These are phyloP conservation scores for Propsilocerus akamusi DNA, from an alignment of 1,140 invertebrate genomes.

Conservation along the genomic window DNA sequence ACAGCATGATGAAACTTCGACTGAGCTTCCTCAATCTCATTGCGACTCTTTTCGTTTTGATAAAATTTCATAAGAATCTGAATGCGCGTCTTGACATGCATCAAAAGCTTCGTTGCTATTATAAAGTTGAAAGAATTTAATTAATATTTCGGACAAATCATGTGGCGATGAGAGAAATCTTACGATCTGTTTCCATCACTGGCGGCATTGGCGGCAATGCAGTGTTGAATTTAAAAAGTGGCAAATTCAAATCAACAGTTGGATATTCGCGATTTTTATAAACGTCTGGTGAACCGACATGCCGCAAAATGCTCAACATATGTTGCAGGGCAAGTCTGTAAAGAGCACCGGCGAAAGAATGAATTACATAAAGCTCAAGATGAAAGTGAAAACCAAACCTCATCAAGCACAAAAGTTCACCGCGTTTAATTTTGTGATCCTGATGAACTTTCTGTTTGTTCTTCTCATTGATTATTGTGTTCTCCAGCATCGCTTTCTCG, in stretches of 20 bases:
- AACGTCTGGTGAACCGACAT: slow-evolving; percentile 15
- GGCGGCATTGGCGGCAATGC: slow-evolving; percentile 8
- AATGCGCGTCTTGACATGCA: no score
- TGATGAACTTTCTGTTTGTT: neutral
- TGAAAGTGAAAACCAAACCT: neutral
- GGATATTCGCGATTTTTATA: slow-evolving; percentile 12
- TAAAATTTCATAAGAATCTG: no score
- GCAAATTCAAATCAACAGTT: slow-evolving; percentile 17
- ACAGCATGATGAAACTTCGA: no score
- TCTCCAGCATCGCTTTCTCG: no score
- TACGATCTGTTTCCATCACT: slow-evolving; percentile 16
- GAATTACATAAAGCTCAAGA: neutral
- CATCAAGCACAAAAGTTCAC: neutral
- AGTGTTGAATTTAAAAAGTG: slow-evolving; percentile 20
- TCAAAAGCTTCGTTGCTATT: no score
- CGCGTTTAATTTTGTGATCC: neutral
- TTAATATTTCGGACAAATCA: no score
- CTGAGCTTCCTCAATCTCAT: no score
- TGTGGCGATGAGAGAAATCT: slow-evolving; percentile 13
- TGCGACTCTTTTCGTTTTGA: no score
- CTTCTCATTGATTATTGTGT: neutral
- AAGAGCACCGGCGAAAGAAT: neutral
- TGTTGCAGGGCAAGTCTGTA: slow-evolving; percentile 16
- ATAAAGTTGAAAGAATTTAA: no score
- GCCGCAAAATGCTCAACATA: slow-evolving; percentile 15